Conservation (phyloP, 1,140 invertebrate species). For the Drosophila kepulauana region DNA sequence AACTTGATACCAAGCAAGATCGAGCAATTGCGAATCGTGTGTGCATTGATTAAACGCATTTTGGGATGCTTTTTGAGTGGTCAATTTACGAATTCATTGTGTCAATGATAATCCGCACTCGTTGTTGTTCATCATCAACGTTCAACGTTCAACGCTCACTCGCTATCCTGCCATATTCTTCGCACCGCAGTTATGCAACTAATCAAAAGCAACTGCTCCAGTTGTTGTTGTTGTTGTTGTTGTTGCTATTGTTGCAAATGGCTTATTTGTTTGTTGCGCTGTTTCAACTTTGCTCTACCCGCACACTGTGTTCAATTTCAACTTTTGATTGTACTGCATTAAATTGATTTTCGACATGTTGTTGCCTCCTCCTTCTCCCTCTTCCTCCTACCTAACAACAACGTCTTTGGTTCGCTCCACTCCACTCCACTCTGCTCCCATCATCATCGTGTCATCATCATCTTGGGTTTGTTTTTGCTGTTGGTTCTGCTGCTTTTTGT, state of each 20-base stretch:
- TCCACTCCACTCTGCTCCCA: constrained; percentile 20
- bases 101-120: constrained; percentile 10
- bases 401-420: constrained; percentile 9
- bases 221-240: not conserved
- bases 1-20: not conserved
- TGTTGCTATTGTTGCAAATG: constrained; percentile 21
- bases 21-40: not conserved
- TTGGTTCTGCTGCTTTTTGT: constrained; percentile 13
- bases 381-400: not conserved
- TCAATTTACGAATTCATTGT: not conserved
- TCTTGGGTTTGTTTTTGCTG: constrained; percentile 18
- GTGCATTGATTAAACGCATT: not conserved
- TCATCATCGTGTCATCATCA: constrained; percentile 36
- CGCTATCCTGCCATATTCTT: constrained; percentile 26
- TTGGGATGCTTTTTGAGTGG: not conserved
- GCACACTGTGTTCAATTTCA: constrained; percentile 64
- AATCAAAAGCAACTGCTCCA: constrained; percentile 53
- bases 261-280: constrained; percentile 27
- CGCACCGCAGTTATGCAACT: constrained; percentile 44
- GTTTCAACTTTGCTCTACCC: constrained; percentile 52
- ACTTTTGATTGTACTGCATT: constrained; percentile 81
- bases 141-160: not conserved
- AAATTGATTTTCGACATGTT: constrained; percentile 77
- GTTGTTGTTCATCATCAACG: constrained; percentile 14
- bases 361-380: not conserved